A percentile compares a stretch with the other conserved stretches of the same genome.
Evolutionary conservation across 2,113 vertebrate genomes (phyloP).

Genomic region (Lathamus discolor): DNA sequence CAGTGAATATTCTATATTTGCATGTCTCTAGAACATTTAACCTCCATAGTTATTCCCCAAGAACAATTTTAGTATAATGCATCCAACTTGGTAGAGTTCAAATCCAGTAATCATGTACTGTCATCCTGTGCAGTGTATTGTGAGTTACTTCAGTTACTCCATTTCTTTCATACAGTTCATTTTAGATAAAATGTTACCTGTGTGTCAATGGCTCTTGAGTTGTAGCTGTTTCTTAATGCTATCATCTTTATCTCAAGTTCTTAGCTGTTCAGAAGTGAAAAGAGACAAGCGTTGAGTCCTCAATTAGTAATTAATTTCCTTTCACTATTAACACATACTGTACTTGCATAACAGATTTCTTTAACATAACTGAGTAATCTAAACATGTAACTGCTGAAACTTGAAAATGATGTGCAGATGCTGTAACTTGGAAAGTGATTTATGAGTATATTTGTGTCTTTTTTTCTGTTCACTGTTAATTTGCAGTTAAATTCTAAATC

Average conservation of each 20-base stretch:
- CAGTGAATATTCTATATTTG: slow-evolving; percentile 68
- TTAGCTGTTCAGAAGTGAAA: slow-evolving; percentile 59
- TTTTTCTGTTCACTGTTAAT: slow-evolving; percentile 61
- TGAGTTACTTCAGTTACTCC: slow-evolving; percentile 68
- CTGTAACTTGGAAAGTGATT: slow-evolving; percentile 61
- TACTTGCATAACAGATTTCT: slow-evolving; percentile 31
- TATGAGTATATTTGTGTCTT: slow-evolving; percentile 11
- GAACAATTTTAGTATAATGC: slow-evolving; percentile 63
- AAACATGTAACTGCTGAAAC: slow-evolving; percentile 44
- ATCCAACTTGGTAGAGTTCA: slow-evolving; percentile 50
- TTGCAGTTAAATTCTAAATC: slow-evolving; percentile 72
- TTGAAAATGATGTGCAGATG: slow-evolving; percentile 15
- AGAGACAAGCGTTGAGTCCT: slow-evolving; percentile 52
- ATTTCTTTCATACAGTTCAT: slow-evolving; percentile 63
- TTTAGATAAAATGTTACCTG: slow-evolving; percentile 56
- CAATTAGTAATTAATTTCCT: slow-evolving; percentile 43
- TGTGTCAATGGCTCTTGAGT: slow-evolving; percentile 51
- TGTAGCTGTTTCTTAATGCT: slow-evolving; percentile 50
- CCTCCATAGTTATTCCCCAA: slow-evolving; percentile 54
- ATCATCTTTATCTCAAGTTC: slow-evolving; percentile 52
- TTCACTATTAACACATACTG: slow-evolving; percentile 58
- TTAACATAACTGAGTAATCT: slow-evolving; percentile 51
- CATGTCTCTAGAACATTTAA: slow-evolving; percentile 73
- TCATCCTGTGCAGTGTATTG: slow-evolving; percentile 64
- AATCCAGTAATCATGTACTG: slow-evolving; percentile 56